A percentile compares a stretch with the other conserved stretches of the same genome.
Conservation (phyloP, 2,113 vertebrate species). For the Dendrocopos noguchii region DNA sequence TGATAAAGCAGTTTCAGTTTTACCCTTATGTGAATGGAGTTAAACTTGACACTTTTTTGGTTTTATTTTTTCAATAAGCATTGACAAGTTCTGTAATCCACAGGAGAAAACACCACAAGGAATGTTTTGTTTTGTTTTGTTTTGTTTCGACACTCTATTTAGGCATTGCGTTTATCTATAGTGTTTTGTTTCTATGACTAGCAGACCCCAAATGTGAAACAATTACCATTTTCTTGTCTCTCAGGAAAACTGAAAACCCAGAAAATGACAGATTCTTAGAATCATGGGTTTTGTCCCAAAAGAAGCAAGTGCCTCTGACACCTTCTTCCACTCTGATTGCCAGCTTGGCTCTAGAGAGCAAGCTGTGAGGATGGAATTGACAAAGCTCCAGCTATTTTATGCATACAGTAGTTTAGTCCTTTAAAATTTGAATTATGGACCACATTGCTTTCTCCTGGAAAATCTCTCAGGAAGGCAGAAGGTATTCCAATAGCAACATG, state of each 20-base stretch:
- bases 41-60: background rate
- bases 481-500: slow-evolving; percentile 1
- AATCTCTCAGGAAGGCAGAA: slow-evolving; percentile 21
- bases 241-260: background rate
- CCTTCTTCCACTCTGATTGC: background rate
- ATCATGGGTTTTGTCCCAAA: background rate
- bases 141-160: background rate
- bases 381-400: slow-evolving; percentile 37
- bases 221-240: background rate
- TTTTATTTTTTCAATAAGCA: background rate
- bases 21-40: background rate
- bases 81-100: background rate
- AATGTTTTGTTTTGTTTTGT: background rate
- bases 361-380: background rate
- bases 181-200: background rate
- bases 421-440: slow-evolving; percentile 25
- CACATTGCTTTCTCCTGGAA: slow-evolving; percentile 33
- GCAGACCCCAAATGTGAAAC: background rate
- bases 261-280: background rate
- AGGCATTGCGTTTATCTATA: background rate
- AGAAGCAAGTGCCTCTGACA: background rate
- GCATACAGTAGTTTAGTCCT: background rate
- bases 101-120: background rate
- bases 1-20: background rate
- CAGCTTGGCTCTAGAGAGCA: background rate